These are phyloP conservation scores for Tapirus terrestris DNA, from an alignment of 2,113 vertebrate genomes.

Conservation along the genomic window DNA sequence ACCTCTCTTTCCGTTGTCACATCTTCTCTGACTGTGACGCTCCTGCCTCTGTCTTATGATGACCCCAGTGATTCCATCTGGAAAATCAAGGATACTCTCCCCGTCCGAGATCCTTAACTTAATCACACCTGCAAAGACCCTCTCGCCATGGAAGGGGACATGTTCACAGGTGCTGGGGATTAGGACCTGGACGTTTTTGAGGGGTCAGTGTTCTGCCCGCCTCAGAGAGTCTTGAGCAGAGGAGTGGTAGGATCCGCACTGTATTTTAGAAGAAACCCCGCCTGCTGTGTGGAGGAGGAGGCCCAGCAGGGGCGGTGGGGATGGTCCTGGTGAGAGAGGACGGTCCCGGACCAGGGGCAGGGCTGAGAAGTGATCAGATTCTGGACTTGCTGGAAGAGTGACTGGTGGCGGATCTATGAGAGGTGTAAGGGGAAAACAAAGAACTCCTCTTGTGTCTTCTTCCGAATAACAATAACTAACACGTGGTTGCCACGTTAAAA, in stretches of 20 bases:
- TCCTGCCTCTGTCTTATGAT: background rate
- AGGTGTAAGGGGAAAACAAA: background rate
- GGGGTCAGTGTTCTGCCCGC: background rate
- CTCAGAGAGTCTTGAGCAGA: background rate
- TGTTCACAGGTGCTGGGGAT: background rate
- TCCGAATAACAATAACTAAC: background rate
- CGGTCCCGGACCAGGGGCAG: background rate
- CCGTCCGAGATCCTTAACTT: background rate
- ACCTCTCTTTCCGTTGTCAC: background rate
- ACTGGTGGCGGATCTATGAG: background rate
- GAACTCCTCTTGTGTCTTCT: background rate
- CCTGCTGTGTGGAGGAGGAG: background rate
- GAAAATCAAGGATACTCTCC: background rate
- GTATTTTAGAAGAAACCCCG: background rate
- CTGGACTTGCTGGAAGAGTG: background rate
- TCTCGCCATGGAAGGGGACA: background rate
- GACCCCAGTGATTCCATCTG: background rate
- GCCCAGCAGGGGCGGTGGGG: background rate
- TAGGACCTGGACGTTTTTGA: background rate
- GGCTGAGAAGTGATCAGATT: background rate
- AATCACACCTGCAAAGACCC: background rate
- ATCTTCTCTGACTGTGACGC: background rate
- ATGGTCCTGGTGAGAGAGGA: background rate
- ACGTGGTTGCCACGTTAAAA: background rate
- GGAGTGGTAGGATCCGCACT: background rate